These are phyloP conservation scores for Isichthys henryi DNA, from an alignment of 2,113 vertebrate genomes.

Conservation along the genomic window DNA sequence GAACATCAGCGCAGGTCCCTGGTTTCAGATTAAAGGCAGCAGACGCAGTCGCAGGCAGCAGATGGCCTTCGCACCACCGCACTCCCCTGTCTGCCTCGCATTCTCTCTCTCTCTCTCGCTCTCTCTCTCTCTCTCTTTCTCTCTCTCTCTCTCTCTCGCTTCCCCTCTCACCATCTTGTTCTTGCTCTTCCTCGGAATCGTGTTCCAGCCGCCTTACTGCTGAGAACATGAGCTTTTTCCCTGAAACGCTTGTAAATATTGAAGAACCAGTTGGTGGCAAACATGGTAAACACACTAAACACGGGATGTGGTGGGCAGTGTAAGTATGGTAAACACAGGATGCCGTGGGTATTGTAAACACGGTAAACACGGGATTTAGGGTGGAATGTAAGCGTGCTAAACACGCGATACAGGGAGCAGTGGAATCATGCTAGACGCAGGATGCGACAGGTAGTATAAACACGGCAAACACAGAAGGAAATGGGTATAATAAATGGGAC, in stretches of 20 bases:
- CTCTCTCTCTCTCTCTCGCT: not conserved
- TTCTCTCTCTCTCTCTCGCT: not conserved
- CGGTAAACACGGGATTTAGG: not conserved
- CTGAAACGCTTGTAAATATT: not conserved
- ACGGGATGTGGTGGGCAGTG: not conserved
- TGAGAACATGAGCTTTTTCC: not conserved
- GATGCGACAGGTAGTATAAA: not conserved
- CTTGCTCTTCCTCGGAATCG: not conserved
- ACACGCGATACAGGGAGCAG: not conserved
- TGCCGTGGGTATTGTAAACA: not conserved
- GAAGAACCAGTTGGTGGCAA: not conserved
- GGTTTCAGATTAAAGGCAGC: conserved; percentile 30
- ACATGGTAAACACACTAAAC: not conserved
- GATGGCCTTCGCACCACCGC: conserved; percentile 23
- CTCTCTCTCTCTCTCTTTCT: not conserved
- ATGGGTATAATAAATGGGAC: not conserved
- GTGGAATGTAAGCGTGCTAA: not conserved
- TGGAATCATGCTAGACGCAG: not conserved
- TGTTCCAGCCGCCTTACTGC: not conserved
- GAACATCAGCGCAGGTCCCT: conserved; percentile 30
- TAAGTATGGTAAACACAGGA: not conserved
- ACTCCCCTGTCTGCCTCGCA: conserved; percentile 6
- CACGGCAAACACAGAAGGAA: not conserved
- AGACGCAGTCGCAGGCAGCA: conserved; percentile 36
- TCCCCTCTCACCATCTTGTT: not conserved